Percentiles rank a stretch among this genome's conserved stretches.
phyloP scores from a whole-genome alignment of 1,140 invertebrate species.

The Brachystomella parvula region DNA sequence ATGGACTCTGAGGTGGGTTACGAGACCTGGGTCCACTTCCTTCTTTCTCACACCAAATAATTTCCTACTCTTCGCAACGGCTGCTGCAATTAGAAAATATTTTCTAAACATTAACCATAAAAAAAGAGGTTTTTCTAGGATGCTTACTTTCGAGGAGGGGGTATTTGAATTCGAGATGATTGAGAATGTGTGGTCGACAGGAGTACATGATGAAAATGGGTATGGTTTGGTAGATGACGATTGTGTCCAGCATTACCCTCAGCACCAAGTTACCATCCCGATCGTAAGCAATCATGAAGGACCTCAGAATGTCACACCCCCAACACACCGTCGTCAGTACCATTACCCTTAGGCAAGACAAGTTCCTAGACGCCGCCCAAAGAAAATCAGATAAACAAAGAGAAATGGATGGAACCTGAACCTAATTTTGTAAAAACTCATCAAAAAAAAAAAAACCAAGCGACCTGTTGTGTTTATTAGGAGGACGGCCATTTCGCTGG shows the following conservation, averaged over 20 bases:
- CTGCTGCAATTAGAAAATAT: not conserved
- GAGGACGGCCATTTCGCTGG: too few relatives aligned
- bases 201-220: conserved; percentile 1
- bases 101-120: not conserved
- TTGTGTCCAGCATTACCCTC: not conserved
- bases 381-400: too few relatives aligned
- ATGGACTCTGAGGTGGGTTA: not conserved
- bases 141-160: not conserved
- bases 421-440: too few relatives aligned
- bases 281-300: not conserved
- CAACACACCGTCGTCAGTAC: not conserved
- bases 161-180: not conserved
- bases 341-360: not conserved
- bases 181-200: not conserved
- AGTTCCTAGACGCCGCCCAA: conserved; percentile 2
- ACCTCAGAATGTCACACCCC: not conserved
- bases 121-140: not conserved
- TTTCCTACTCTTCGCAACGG: not conserved
- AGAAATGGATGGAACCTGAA: too few relatives aligned
- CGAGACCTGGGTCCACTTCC: not conserved
- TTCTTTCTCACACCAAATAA: not conserved
- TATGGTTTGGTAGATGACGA: conserved; percentile 1
- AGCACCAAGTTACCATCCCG: not conserved
- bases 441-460: too few relatives aligned
- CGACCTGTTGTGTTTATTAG: too few relatives aligned